phyloP scores from a whole-genome alignment of 2,797 vertebrate species.

The Antrozous pallidus region DNA sequence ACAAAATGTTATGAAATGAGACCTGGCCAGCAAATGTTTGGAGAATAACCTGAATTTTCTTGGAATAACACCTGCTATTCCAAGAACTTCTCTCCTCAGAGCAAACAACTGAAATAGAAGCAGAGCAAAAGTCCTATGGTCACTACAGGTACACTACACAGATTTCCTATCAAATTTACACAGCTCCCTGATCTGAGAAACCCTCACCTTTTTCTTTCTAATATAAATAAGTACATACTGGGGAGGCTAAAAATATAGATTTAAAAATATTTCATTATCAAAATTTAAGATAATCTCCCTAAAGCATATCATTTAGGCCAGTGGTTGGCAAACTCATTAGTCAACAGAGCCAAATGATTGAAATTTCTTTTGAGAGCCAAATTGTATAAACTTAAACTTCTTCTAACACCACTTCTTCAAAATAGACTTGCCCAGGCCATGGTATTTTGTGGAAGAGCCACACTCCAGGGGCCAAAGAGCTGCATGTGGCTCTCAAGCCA shows the following conservation, averaged over 20 bases:
- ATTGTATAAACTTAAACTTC: too few species aligned
- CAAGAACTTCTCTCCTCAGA: slow-evolving; percentile 41
- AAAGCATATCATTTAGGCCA: slow-evolving; percentile 3
- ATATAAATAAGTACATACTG: neutral
- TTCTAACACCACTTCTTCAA: too few species aligned
- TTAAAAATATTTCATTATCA: neutral
- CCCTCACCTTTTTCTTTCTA: neutral
- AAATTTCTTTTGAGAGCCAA: too few species aligned
- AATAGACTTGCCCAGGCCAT: too few species aligned
- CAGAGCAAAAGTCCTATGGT: neutral
- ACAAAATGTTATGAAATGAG: slow-evolving; percentile 55
- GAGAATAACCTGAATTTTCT: neutral
- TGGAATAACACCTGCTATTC: slow-evolving; percentile 21
- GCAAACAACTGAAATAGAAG: slow-evolving; percentile 38
- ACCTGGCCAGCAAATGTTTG: neutral
- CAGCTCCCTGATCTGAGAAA: slow-evolving; percentile 20
- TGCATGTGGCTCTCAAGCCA: too few species aligned
- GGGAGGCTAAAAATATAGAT: neutral
- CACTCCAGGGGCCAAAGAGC: too few species aligned
- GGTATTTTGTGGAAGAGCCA: too few species aligned
- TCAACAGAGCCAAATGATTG: too few species aligned
- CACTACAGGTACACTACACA: neutral
- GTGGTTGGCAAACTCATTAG: too few species aligned
- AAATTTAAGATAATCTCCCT: neutral
- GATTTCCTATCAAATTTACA: slow-evolving; percentile 17